Percentiles rank a stretch among this genome's conserved stretches.
Conservation (phyloP, 2,797 vertebrate species). For the Arnoldichthys spilopterus region DNA sequence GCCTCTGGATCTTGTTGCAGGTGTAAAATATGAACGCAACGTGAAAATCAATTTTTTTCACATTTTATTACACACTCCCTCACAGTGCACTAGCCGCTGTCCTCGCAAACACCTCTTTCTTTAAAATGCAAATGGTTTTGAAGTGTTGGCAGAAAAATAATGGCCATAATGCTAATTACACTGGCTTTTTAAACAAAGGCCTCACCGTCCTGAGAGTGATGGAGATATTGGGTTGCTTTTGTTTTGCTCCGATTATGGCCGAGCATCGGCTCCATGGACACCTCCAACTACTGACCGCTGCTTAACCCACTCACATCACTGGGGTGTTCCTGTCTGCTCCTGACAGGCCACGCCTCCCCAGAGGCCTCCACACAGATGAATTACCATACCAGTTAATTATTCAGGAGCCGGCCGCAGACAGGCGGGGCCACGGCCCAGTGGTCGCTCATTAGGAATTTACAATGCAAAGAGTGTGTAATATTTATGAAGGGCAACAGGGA, state of each 20-base stretch:
- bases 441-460: constrained; percentile 60
- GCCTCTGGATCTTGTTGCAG: too few species aligned
- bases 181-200: background rate
- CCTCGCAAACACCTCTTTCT: background rate
- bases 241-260: background rate
- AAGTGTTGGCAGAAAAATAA: background rate
- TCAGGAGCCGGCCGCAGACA: constrained; percentile 50
- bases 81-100: too few species aligned
- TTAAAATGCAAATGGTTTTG: constrained; percentile 2
- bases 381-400: constrained; percentile 62
- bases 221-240: background rate
- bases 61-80: too few species aligned
- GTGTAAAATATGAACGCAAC: too few species aligned
- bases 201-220: background rate
- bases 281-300: background rate
- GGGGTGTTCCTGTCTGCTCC: constrained; percentile 15
- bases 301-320: constrained; percentile 10
- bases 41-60: too few species aligned
- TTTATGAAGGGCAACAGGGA: constrained; percentile 62
- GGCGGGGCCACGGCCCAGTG: constrained; percentile 41
- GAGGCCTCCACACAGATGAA: constrained; percentile 52
- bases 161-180: background rate
- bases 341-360: constrained; percentile 26
- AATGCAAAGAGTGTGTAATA: constrained; percentile 58
- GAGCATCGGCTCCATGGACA: background rate